Base-by-base conservation (phyloP, 2,797 vertebrate genomes). In the Sebastes kiyomatsui region DNA sequence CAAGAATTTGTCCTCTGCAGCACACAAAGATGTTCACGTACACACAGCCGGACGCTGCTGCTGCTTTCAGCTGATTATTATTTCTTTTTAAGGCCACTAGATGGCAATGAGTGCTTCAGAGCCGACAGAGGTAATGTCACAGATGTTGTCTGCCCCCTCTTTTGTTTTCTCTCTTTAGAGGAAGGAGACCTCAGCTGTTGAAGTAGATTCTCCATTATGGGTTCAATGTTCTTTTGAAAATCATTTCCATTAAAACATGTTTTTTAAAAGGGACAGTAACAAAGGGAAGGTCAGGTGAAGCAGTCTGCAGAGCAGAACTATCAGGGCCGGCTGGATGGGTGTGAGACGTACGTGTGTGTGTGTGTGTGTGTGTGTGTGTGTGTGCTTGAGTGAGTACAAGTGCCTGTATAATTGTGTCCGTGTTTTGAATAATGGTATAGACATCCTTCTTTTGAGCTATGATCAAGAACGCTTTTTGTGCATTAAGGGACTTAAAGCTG, bases 141-240 rank as follows among this genome's bases (percentile, higher is more conserved):
- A 96, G 96, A 96, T 96, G 95, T 94, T 95, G 94, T 88, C 92
- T 90, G 94, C 90, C 94, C 94, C 90, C 90, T 94, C 92, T 91
- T 95, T 95, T 95, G 94, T 95, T 94, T 93, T 90, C 71, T 79
- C 86, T 81, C 94, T 92, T 95, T 95, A 94, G 93, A 95, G 89
- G 90, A 93, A 90, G 91, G 92, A 95, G 95, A 96, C 94, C 95
- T 96, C 95, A 96, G 96, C 95, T 96, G 96, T 92, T 95, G 91
- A 94, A 96, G 94, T 94, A 95, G 94, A 94, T 94, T 95, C 94
- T 94, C 95, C 92, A 96, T 96, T 96, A 96, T 96, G 93, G 94
- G 92, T 93, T 95, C 94, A 96, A 93, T 96, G 95, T 96, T 96
- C 95, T 96, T 96, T 96, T 95, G 92, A 95, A 96, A 96, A 96